Evolutionary conservation across 2,888 invertebrate genomes (phyloP).

Genomic region (Theristus sp.): DNA sequence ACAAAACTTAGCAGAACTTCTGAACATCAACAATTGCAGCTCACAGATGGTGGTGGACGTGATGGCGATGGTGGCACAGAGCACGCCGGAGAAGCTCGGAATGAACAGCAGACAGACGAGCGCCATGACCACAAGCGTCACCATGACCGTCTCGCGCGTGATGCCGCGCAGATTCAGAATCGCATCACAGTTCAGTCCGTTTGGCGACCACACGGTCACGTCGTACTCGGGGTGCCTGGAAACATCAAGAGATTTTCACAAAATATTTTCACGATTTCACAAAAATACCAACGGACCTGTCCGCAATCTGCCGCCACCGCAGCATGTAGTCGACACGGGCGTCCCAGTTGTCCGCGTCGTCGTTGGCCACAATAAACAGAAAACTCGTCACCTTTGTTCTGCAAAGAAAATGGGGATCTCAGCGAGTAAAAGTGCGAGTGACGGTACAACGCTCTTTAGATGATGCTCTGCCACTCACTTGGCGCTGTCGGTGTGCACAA

Average conservation of each 20-base stretch:
- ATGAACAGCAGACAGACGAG: conserved; percentile 1
- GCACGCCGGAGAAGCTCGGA: neutral
- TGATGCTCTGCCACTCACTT: neutral
- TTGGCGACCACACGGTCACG: neutral
- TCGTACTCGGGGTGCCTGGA: neutral
- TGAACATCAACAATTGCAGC: neutral
- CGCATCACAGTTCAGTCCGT: neutral
- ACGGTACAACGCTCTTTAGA: neutral
- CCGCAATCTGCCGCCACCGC: neutral
- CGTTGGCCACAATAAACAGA: neutral
- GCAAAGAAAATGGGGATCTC: neutral
- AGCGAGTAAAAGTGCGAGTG: too few species aligned
- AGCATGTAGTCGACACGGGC: neutral
- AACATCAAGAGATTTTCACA: too few species aligned
- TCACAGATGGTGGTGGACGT: neutral
- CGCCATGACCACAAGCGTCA: neutral
- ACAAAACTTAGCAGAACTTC: too few species aligned
- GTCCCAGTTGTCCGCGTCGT: neutral
- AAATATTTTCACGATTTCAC: too few species aligned
- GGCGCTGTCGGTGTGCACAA: neutral
- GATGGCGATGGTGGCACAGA: neutral
- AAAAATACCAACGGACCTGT: too few species aligned
- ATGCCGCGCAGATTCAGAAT: neutral
- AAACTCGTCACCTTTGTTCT: neutral
- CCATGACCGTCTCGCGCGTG: neutral